phyloP scores from a whole-genome alignment of 2,113 vertebrate genomes.

The Ariopsis seemanni region DNA sequence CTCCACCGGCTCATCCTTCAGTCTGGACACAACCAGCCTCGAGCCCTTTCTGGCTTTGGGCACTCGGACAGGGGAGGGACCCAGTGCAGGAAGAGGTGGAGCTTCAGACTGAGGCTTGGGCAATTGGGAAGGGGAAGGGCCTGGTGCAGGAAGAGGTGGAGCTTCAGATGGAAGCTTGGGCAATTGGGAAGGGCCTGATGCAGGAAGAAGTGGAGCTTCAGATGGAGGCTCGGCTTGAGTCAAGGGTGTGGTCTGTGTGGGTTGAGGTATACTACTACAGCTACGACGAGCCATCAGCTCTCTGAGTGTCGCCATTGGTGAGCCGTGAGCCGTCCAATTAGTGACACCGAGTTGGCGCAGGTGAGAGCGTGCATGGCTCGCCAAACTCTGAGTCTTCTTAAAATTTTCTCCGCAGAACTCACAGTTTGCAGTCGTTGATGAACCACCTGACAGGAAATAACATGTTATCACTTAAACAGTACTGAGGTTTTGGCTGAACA shows the following conservation, averaged over 20 bases:
- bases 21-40: conserved; percentile 69
- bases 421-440: conserved; percentile 51
- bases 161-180: background rate
- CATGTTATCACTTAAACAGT: conserved; percentile 21
- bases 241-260: conserved; percentile 20
- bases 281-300: conserved; percentile 68
- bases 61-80: conserved; percentile 41
- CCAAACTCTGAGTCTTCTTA: conserved; percentile 77
- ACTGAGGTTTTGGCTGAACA: background rate
- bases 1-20: conserved; percentile 73
- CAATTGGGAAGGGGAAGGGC: background rate
- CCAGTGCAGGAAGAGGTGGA: background rate
- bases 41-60: conserved; percentile 75
- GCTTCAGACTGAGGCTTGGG: background rate
- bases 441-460: conserved; percentile 48
- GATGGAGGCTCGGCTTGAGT: conserved; percentile 48
- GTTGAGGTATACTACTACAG: conserved; percentile 47
- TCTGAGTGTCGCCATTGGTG: conserved; percentile 71
- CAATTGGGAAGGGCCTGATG: background rate
- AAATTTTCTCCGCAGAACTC: conserved; percentile 77
- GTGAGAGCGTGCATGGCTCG: conserved; percentile 76
- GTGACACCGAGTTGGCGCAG: conserved; percentile 76
- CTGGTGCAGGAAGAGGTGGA: background rate
- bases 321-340: conserved; percentile 72
- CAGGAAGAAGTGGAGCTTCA: background rate